phyloP scores from a whole-genome alignment of 2,113 vertebrate species.

The Myxocyprinus asiaticus region DNA sequence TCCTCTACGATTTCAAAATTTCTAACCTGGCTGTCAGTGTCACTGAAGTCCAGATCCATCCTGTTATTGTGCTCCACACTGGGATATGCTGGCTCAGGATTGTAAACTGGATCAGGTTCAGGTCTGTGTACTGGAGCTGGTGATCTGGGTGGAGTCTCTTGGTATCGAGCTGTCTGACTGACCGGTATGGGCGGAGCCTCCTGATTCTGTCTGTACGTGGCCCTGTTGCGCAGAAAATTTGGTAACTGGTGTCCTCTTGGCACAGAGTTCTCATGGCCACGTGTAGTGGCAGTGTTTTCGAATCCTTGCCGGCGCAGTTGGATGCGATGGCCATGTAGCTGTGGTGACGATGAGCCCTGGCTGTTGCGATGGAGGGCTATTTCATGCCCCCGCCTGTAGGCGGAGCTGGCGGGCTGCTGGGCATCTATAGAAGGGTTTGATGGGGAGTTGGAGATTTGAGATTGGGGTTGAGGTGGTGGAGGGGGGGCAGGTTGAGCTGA shows the following conservation, averaged over 20 bases:
- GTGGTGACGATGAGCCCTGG: slow-evolving; percentile 50
- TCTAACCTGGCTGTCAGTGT: slow-evolving; percentile 41
- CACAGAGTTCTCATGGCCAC: slow-evolving; percentile 39
- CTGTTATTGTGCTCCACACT: slow-evolving; percentile 34
- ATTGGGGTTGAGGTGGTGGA: too few relatives aligned
- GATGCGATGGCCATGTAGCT: slow-evolving; percentile 72
- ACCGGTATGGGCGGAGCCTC: slow-evolving; percentile 38
- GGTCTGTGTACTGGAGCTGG: neutral
- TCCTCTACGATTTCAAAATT: too few relatives aligned
- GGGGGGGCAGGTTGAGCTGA: neutral
- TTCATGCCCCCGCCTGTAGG: slow-evolving; percentile 67
- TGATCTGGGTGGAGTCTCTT: neutral
- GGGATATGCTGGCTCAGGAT: slow-evolving; percentile 15
- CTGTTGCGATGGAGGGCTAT: slow-evolving; percentile 67
- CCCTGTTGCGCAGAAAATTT: slow-evolving; percentile 60
- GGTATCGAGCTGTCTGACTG: slow-evolving; percentile 40
- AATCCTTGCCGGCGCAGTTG: slow-evolving; percentile 62
- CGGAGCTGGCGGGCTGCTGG: neutral
- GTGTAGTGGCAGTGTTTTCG: slow-evolving; percentile 30
- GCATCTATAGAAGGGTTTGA: neutral
- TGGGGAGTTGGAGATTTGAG: slow-evolving; percentile 33
- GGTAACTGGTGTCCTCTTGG: slow-evolving; percentile 69
- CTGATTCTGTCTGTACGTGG: slow-evolving; percentile 60
- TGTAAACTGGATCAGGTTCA: neutral
- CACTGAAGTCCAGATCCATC: slow-evolving; percentile 47